Evolutionary conservation across 2,888 invertebrate species (phyloP).

Genomic region (Sarcophaga variegata): DNA sequence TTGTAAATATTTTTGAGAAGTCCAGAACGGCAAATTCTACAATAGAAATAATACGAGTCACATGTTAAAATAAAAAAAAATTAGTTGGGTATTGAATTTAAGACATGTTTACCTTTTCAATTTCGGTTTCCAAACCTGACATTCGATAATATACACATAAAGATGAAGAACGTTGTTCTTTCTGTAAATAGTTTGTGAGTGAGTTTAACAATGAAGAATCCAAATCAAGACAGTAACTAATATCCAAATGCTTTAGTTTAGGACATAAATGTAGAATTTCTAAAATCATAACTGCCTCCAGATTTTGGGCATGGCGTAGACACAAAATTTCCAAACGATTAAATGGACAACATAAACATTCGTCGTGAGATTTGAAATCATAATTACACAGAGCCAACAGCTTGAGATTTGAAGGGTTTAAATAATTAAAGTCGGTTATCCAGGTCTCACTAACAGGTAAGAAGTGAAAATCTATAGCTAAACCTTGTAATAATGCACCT

Average conservation of each 20-base stretch:
- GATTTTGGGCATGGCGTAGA: constrained; percentile 66
- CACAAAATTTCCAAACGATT: constrained; percentile 72
- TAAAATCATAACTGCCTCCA: constrained; percentile 69
- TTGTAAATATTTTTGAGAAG: constrained; percentile 72
- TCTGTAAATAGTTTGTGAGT: constrained; percentile 68
- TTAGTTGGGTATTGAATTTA: not conserved
- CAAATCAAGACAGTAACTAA: constrained; percentile 75
- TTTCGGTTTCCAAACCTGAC: constrained; percentile 74
- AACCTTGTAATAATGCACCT: constrained; percentile 72
- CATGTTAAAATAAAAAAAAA: constrained; percentile 10
- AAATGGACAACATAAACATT: constrained; percentile 71
- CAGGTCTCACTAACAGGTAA: constrained; percentile 72
- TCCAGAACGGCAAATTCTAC: constrained; percentile 72
- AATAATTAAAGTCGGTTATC: constrained; percentile 61
- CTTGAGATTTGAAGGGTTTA: constrained; percentile 71
- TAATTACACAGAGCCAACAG: constrained; percentile 77
- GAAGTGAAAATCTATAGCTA: constrained; percentile 77
- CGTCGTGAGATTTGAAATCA: constrained; percentile 70
- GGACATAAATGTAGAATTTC: constrained; percentile 74
- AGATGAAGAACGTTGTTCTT: constrained; percentile 63
- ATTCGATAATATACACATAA: constrained; percentile 74
- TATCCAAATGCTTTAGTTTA: constrained; percentile 74
- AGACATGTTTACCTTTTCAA: constrained; percentile 71
- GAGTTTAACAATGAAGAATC: constrained; percentile 73
- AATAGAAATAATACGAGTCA: constrained; percentile 34